Percentiles rank a stretch among this genome's conserved stretches.
phyloP scores from a whole-genome alignment of 2,113 vertebrate species.

The Poicephalus gulielmi region DNA sequence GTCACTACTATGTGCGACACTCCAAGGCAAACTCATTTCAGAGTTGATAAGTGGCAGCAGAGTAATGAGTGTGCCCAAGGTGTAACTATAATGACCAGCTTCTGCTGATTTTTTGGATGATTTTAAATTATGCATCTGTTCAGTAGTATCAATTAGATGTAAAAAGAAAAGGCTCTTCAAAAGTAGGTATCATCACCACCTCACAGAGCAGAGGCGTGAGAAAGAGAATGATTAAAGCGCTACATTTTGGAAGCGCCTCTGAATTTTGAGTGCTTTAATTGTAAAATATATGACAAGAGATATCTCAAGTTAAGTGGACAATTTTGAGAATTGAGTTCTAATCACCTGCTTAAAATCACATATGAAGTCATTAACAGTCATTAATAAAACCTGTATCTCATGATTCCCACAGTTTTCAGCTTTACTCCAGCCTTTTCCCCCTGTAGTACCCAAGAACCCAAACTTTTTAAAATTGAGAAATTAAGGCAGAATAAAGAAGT shows the following conservation, averaged over 20 bases:
- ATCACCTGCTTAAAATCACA: not conserved
- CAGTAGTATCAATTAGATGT: not conserved
- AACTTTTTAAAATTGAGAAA: not conserved
- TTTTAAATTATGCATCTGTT: not conserved
- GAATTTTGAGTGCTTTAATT: constrained; percentile 7
- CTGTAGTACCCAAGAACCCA: not conserved
- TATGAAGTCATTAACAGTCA: not conserved
- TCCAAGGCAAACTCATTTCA: not conserved
- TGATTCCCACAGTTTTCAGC: not conserved
- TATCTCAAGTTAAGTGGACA: not conserved
- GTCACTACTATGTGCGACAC: not conserved
- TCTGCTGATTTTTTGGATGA: not conserved
- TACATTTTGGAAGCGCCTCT: not conserved
- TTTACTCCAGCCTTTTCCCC: not conserved
- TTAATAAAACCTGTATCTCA: not conserved
- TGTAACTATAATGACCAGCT: not conserved
- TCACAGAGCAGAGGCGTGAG: not conserved
- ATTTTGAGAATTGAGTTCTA: not conserved
- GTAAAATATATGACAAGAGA: not conserved
- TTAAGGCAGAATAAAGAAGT: not conserved
- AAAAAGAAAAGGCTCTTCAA: not conserved
- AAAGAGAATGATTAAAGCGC: not conserved
- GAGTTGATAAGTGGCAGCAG: not conserved
- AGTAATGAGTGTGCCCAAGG: not conserved
- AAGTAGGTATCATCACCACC: not conserved